A percentile compares a stretch with the other conserved stretches of the same genome.
These are phyloP conservation scores for Ceryle rudis DNA, from an alignment of 2,797 vertebrate species.

Conservation along the genomic window DNA sequence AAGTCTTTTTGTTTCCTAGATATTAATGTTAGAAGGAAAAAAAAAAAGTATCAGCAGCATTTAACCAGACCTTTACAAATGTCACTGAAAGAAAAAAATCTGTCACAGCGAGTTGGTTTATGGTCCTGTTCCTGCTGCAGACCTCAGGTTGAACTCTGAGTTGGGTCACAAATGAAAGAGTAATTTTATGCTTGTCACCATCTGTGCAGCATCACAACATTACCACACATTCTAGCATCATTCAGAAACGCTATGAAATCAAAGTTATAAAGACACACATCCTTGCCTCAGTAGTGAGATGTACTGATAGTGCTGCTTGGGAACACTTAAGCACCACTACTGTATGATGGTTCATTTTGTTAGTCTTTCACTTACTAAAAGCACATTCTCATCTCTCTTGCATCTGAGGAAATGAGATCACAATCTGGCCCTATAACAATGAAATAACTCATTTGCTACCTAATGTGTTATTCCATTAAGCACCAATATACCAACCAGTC, in stretches of 20 bases:
- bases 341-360: background rate
- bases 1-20: background rate
- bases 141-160: background rate
- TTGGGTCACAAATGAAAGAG: constrained; percentile 1
- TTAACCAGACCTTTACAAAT: background rate
- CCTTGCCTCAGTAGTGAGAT: background rate
- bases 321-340: background rate
- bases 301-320: background rate
- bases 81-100: background rate
- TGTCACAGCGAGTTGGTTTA: background rate
- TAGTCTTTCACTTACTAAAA: constrained; percentile 3
- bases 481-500: background rate
- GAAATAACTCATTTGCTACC: constrained; percentile 11
- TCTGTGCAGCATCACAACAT: constrained; percentile 20
- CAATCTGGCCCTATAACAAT: background rate
- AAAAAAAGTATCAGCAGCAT: background rate
- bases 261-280: background rate
- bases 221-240: background rate
- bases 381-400: background rate
- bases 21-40: background rate
- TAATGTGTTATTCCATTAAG: background rate
- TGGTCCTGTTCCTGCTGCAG: background rate
- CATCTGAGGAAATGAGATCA: background rate
- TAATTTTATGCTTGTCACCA: background rate
- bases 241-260: background rate